Evolutionary conservation across 1,140 invertebrate species (phyloP), one percentile per base, ranked within the genome.

Genomic region (Bathynomus jamesi): DNA sequence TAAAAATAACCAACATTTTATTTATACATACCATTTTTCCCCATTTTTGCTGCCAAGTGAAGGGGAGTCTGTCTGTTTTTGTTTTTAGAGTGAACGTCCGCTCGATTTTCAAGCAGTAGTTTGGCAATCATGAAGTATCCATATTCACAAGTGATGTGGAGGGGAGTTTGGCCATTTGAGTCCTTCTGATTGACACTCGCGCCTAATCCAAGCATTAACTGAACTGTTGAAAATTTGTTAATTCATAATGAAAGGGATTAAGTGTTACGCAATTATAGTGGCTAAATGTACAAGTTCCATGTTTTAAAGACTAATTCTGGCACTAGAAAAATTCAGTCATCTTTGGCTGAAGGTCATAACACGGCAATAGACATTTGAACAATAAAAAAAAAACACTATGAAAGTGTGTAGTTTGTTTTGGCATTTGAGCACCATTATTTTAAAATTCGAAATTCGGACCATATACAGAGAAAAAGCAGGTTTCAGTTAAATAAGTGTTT

Each of bases 121-220:
- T 71, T 28, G 4, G 78, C 77, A 17, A 81, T 65, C 13, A 76
- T 61, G 65, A 66, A 24, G 69, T 79, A 76, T 25, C 78, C 71
- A 67, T 78, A 73, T 53, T 64, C 75, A 65, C 74, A 76, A 24
- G 79, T 78, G 27, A 79, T 75, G 75, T 80, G 79, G 11, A 81
- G 71, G 8, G 80, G 74, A 8, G 78, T 78, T 25, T 74, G 67
- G 13, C 79, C 80, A 21, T 65, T 32, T 28, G 78, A 77, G 67
- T 80, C 79, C 31, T 71, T 70, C 68, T 80, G 79, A 66, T 79
- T 80, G 24, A 80, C 77, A 46, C 78, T 79, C 25, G 78, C 79
- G 10, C 79, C 79, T 67, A 72, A 67, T 17, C 71, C 61, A 1
- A 80, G 64, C 40, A 80, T 65, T 28, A 79, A 69, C 46, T 78